Percentiles rank a stretch among this genome's conserved stretches.
These are phyloP conservation scores for Danio rerio DNA, from an alignment of 2,113 vertebrate species.

Conservation along the genomic window DNA sequence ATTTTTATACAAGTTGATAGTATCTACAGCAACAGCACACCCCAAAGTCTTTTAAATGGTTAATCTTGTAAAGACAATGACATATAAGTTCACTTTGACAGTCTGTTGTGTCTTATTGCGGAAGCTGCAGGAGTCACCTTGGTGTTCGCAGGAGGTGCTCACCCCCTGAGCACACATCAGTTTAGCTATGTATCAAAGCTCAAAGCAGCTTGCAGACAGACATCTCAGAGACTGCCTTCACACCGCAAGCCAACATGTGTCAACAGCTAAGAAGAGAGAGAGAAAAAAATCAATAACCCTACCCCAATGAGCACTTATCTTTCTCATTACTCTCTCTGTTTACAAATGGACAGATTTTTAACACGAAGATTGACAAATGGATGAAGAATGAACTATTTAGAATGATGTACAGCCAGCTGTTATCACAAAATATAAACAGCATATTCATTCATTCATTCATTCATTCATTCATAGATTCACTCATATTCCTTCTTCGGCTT, in stretches of 20 bases:
- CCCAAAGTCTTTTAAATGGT: background rate
- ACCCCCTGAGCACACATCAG: constrained; percentile 14
- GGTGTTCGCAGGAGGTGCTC: constrained; percentile 3
- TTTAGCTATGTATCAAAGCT: constrained; percentile 11
- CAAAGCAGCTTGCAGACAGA: constrained; percentile 16
- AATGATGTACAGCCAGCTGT: background rate
- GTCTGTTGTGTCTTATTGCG: background rate
- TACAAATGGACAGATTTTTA: background rate
- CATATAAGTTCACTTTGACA: background rate
- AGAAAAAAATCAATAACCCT: background rate
- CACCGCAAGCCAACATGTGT: constrained; percentile 15
- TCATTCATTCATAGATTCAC: too few species aligned
- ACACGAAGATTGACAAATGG: background rate
- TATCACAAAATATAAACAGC: background rate
- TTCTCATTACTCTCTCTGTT: background rate
- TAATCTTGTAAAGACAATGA: background rate
- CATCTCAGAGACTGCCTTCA: constrained; percentile 17
- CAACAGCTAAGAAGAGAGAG: background rate
- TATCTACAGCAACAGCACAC: background rate
- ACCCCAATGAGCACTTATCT: background rate
- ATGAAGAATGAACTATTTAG: background rate
- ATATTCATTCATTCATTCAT: too few species aligned
- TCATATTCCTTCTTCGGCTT: too few species aligned
- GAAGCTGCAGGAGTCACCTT: constrained; percentile 61
- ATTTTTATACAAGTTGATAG: too few species aligned